phyloP scores from a whole-genome alignment of 2,113 vertebrate genomes.

The Oxygymnocypris stewartii region DNA sequence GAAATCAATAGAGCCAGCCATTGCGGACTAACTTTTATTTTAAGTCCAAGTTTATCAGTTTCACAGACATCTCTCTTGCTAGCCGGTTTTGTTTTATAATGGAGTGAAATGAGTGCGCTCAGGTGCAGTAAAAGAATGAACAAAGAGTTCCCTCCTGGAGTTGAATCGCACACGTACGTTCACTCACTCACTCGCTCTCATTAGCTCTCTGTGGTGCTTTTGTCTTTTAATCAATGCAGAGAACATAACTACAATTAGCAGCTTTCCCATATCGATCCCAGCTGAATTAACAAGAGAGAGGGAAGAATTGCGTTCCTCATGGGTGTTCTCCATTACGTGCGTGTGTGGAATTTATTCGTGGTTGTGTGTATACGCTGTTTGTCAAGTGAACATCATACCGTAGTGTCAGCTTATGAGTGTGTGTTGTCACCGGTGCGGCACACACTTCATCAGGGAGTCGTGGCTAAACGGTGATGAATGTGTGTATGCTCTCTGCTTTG shows the following conservation, averaged over 20 bases:
- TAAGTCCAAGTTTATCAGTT: conserved; percentile 34
- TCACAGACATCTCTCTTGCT: background rate
- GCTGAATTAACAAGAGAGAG: conserved; percentile 33
- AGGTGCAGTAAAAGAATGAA: background rate
- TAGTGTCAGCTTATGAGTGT: background rate
- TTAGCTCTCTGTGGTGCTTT: conserved; percentile 31
- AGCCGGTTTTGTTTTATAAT: background rate
- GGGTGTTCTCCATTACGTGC: background rate
- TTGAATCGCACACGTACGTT: background rate
- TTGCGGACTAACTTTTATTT: conserved; percentile 3
- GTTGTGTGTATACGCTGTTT: conserved; percentile 3
- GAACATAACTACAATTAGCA: conserved; percentile 44
- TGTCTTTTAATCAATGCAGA: conserved; percentile 44
- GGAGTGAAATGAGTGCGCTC: background rate
- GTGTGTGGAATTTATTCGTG: conserved; percentile 7
- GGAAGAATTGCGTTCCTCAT: background rate
- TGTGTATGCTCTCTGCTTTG: conserved; percentile 32
- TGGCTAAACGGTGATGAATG: conserved; percentile 38
- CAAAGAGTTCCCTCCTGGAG: conserved; percentile 2
- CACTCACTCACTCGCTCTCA: conserved; percentile 14
- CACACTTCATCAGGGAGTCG: conserved; percentile 13
- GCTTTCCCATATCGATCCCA: conserved; percentile 39
- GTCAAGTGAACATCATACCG: background rate
- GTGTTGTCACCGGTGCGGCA: background rate
- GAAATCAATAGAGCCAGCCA: conserved; percentile 27